Evolutionary conservation across 2,888 invertebrate genomes (phyloP).

Genomic region (Eurytoma adleriae): DNA sequence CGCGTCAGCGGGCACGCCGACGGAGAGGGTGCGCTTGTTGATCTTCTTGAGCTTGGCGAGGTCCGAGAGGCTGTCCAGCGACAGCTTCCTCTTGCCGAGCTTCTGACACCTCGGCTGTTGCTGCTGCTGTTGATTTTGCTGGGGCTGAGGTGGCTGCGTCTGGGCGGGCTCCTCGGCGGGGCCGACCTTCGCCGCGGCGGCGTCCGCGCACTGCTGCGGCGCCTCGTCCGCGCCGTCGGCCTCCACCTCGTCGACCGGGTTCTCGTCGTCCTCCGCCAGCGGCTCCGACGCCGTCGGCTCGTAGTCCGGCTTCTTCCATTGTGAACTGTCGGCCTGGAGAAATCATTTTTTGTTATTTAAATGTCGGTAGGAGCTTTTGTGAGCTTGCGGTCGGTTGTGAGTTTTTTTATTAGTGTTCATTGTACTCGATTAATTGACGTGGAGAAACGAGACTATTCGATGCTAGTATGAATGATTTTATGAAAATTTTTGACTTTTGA

Average conservation of each 20-base stretch:
- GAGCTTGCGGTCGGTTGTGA: too few relatives aligned
- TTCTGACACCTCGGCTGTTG: conserved; percentile 78
- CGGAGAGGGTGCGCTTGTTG: conserved; percentile 73
- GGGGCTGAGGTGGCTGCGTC: conserved; percentile 37
- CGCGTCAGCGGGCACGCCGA: conserved; percentile 67
- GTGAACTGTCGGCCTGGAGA: conserved; percentile 23
- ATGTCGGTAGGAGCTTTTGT: too few relatives aligned
- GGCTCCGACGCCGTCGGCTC: conserved; percentile 71
- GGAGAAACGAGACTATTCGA: too few relatives aligned
- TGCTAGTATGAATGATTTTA: too few relatives aligned
- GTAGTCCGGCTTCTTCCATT: conserved; percentile 74
- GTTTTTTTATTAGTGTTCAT: too few relatives aligned
- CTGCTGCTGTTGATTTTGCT: conserved; percentile 37
- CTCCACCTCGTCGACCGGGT: conserved; percentile 10
- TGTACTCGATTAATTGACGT: too few relatives aligned
- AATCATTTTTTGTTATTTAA: too few relatives aligned
- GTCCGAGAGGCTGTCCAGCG: conserved; percentile 74
- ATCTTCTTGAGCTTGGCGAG: conserved; percentile 76
- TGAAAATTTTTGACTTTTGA: too few relatives aligned
- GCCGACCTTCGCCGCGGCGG: conserved; percentile 11
- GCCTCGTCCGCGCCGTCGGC: conserved; percentile 39
- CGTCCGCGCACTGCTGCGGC: too few relatives aligned
- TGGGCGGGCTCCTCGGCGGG: conserved; percentile 6
- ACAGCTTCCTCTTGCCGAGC: conserved; percentile 77
- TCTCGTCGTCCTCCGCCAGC: conserved; percentile 35